phyloP scores from a whole-genome alignment of 2,113 vertebrate genomes.

The Bolborhynchus lineola region DNA sequence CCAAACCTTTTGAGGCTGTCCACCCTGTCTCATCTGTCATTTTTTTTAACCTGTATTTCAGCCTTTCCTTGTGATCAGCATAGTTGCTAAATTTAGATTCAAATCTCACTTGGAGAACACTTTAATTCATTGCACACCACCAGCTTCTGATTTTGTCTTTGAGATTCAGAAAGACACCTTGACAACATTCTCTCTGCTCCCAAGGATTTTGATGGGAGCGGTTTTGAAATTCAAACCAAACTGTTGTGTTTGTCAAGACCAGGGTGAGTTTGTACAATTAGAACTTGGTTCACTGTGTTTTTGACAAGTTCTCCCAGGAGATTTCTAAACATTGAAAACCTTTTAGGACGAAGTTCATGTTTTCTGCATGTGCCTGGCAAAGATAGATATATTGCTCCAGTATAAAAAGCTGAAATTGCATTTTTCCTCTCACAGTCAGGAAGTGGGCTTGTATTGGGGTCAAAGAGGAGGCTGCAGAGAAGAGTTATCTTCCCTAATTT shows the following conservation, averaged over 20 bases:
- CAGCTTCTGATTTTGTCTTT: slow-evolving; percentile 23
- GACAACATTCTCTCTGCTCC: neutral
- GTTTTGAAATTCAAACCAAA: slow-evolving; percentile 42
- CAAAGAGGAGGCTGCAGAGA: slow-evolving; percentile 2
- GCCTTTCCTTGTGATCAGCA: neutral
- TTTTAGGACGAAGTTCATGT: slow-evolving; percentile 52
- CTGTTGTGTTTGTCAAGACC: slow-evolving; percentile 42
- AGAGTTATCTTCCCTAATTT: slow-evolving; percentile 58
- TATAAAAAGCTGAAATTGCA: slow-evolving; percentile 62
- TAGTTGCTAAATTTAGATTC: slow-evolving; percentile 20
- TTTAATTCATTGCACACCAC: slow-evolving; percentile 15
- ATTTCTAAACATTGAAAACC: slow-evolving; percentile 60
- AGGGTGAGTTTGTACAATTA: slow-evolving; percentile 47
- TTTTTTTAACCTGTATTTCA: neutral
- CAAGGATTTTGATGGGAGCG: slow-evolving; percentile 33
- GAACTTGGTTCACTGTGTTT: slow-evolving; percentile 46
- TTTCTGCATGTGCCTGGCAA: slow-evolving; percentile 29
- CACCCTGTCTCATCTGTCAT: neutral
- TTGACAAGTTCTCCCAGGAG: slow-evolving; percentile 46
- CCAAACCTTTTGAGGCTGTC: neutral
- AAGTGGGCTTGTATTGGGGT: neutral
- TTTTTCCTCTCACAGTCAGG: slow-evolving; percentile 19
- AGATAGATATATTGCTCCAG: slow-evolving; percentile 9
- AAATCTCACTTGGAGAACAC: neutral
- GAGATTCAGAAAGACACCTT: neutral